These are phyloP conservation scores for Lasioglossum baleicum DNA, from an alignment of 1,140 invertebrate species.

Conservation along the genomic window DNA sequence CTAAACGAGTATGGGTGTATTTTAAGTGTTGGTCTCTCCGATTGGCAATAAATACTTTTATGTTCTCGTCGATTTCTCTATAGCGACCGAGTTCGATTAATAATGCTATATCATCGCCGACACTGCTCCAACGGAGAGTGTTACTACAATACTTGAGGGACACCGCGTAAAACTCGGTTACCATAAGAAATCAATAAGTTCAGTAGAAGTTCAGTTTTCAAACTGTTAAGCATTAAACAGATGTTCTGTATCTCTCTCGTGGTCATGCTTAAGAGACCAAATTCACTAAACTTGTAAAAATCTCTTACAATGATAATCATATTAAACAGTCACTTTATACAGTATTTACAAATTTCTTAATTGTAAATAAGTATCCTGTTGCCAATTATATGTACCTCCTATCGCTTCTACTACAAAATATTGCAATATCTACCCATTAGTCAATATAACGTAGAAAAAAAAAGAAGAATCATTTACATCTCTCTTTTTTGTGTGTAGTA, in stretches of 20 bases:
- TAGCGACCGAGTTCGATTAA: neutral
- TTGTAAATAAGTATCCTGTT: constrained; percentile 55
- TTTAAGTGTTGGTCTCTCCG: constrained; percentile 61
- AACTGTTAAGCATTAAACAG: constrained; percentile 8
- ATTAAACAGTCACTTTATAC: constrained; percentile 77
- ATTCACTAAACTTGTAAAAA: constrained; percentile 57
- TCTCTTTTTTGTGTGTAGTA: constrained; percentile 4
- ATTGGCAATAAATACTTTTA: constrained; percentile 47
- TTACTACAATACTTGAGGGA: neutral
- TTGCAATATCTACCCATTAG: constrained; percentile 31
- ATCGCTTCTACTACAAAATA: constrained; percentile 5
- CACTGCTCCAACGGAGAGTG: neutral
- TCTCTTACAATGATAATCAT: constrained; percentile 64
- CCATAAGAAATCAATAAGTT: neutral
- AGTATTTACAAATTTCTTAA: constrained; percentile 75
- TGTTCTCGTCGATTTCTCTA: neutral
- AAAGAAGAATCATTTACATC: constrained; percentile 14
- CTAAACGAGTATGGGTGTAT: constrained; percentile 59
- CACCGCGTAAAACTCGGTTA: neutral
- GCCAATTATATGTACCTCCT: constrained; percentile 39
- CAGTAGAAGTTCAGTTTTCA: neutral
- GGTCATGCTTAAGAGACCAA: constrained; percentile 45
- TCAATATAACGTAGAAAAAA: constrained; percentile 4
- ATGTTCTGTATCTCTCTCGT: constrained; percentile 1
- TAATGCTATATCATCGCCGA: neutral